Evolutionary conservation across 2,888 invertebrate genomes (phyloP), one percentile per base, ranked within the genome.

Genomic region (Sinodicranocentrus sp.): DNA sequence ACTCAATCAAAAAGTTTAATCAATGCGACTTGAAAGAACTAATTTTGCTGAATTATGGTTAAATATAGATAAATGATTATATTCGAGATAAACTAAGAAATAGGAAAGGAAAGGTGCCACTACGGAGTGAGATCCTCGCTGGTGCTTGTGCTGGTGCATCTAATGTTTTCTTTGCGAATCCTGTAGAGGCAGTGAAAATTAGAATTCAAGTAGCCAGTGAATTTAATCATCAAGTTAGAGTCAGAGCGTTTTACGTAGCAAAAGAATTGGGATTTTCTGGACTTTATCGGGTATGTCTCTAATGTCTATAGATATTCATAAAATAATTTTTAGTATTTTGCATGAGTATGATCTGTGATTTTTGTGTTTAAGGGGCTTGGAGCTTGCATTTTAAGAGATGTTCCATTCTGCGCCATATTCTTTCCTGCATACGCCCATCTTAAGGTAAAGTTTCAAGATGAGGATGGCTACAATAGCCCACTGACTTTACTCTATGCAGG

Each of bases 111-210:
- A 89, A 90, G 28, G 90, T 92, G 25, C 90, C 92, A 3, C 78
- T 92, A 0, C 91, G 90, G 90, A 91, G 91, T n/a, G 93, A 93
- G 89, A 90, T 92, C 80, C 52, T 92, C 1, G 92, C 93, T 82
- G 93, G 93, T 82, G 92, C 91, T 52, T 90, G 90, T 86, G 92
- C 90, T 70, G 90, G 90, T 61, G 90, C 89, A 26, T 90, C 90
- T 43, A 92, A 92, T 89, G 93, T 93, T 1, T 91, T 93, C 87
- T 93, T 93, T 89, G 93, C 93, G 1, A 93, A 93, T 89, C 93
- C 93, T 1, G 89, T 93, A 71, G 93, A 93, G 90, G 93, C 93
- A 82, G 92, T 93, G 26, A 93, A 93, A 90, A 93, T 93, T 89
- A 90, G 93, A 8, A 90, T 93, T 28, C 93, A 93, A 90, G 92